Evolutionary conservation across 2,888 invertebrate species (phyloP).

Genomic region (Calameuta pallipes): DNA sequence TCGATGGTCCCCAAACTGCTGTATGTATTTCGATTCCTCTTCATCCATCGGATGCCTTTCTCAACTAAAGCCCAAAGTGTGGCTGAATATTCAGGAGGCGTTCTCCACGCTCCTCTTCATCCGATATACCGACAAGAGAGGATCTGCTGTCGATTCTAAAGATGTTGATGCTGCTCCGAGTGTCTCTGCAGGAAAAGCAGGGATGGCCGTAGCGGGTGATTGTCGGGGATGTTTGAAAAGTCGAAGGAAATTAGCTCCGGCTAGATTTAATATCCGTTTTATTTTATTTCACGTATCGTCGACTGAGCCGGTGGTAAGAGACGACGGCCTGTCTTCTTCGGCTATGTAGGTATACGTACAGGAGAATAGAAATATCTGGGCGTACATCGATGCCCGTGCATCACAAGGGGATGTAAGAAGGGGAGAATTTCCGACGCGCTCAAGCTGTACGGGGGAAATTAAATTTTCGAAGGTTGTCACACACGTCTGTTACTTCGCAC

Average conservation of each 20-base stretch:
- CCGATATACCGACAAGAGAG: constrained; percentile 11
- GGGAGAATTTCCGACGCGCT: constrained; percentile 41
- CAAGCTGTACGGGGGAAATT: constrained; percentile 41
- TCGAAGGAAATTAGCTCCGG: constrained; percentile 54
- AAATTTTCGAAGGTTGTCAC: constrained; percentile 31
- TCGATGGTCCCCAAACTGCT: constrained; percentile 5
- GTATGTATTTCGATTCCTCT: constrained; percentile 21
- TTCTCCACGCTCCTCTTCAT: constrained; percentile 2
- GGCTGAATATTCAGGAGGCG: constrained; percentile 54
- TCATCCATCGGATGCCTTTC: background rate
- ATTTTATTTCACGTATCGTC: constrained; percentile 45
- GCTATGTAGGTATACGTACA: background rate
- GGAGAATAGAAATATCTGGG: background rate
- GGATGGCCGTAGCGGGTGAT: background rate
- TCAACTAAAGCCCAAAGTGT: constrained; percentile 13
- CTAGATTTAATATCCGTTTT: constrained; percentile 60
- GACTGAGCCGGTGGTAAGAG: background rate
- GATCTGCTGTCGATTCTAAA: background rate
- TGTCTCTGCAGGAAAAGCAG: background rate
- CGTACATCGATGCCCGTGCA: background rate
- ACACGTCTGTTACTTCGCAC: background rate
- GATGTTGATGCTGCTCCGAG: background rate
- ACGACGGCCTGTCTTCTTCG: background rate
- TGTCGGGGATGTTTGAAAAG: constrained; percentile 24
- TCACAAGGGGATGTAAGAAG: constrained; percentile 7